phyloP scores from a whole-genome alignment of 2,797 vertebrate genomes.

The Alcedo quadribrachys region DNA sequence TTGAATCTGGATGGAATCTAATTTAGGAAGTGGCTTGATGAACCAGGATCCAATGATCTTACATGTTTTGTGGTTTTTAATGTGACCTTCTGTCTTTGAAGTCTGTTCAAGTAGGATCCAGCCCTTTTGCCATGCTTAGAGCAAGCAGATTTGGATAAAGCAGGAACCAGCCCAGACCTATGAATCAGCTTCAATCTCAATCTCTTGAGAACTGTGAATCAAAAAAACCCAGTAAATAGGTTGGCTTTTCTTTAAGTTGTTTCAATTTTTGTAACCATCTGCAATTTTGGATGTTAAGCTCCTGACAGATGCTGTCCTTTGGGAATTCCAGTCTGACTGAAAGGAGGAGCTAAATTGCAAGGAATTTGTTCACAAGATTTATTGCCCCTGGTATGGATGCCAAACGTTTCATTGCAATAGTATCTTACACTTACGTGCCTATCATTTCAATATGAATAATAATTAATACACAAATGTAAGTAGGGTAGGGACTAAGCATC shows the following conservation, averaged over 20 bases:
- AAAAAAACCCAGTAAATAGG: background rate
- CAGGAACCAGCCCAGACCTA: background rate
- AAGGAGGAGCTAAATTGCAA: background rate
- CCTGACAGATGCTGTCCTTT: slow-evolving; percentile 3
- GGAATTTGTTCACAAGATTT: slow-evolving; percentile 6
- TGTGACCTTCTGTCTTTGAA: background rate
- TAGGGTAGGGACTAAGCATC: background rate
- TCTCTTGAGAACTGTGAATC: background rate
- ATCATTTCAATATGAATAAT: background rate
- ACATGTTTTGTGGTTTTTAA: background rate
- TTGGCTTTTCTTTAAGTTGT: background rate
- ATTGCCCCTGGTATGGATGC: background rate
- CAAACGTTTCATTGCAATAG: background rate
- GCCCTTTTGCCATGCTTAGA: background rate
- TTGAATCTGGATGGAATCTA: background rate
- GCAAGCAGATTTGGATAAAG: background rate
- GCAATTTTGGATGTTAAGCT: background rate
- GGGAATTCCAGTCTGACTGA: slow-evolving; percentile 20
- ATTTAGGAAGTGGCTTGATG: background rate
- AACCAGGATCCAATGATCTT: background rate
- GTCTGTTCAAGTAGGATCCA: background rate
- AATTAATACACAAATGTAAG: background rate
- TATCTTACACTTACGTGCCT: background rate
- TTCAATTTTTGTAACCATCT: background rate
- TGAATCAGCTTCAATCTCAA: background rate